A percentile compares a stretch with the other conserved stretches of the same genome.
phyloP scores from a whole-genome alignment of 2,113 vertebrate species.

The Colaptes auratus region DNA sequence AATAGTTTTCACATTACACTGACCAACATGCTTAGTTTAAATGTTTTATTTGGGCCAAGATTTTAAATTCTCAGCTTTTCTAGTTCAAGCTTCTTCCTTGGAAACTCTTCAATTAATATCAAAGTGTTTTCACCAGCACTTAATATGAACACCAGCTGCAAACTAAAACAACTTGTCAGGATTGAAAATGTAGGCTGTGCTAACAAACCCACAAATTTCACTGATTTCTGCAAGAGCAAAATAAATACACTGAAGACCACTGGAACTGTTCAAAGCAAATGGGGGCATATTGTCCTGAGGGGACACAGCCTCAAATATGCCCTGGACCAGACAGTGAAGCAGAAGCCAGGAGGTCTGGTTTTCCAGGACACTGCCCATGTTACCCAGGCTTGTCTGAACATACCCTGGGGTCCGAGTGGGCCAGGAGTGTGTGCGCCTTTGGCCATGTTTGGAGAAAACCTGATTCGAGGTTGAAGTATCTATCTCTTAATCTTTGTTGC shows the following conservation, averaged over 20 bases:
- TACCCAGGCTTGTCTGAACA: too few relatives aligned
- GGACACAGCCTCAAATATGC: too few relatives aligned
- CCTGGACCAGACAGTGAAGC: too few relatives aligned
- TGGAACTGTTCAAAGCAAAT: neutral
- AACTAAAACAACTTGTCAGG: neutral
- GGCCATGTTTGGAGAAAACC: too few relatives aligned
- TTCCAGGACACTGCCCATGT: too few relatives aligned
- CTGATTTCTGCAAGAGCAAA: neutral
- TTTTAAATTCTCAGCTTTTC: neutral
- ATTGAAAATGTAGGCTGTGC: neutral
- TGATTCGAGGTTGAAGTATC: too few relatives aligned
- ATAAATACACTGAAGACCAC: neutral
- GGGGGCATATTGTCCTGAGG: too few relatives aligned
- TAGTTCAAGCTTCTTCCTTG: neutral
- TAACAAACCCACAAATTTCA: neutral
- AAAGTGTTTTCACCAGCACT: neutral
- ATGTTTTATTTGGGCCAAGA: neutral
- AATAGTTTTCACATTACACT: neutral
- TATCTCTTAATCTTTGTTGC: too few relatives aligned
- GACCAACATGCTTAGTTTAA: neutral
- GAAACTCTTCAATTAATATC: neutral
- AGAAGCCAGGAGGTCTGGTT: too few relatives aligned
- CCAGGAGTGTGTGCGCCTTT: too few relatives aligned
- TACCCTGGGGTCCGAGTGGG: too few relatives aligned
- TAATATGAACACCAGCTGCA: neutral